Evolutionary conservation across 2,888 invertebrate genomes (phyloP).

Genomic region (Brenthis hecate): DNA sequence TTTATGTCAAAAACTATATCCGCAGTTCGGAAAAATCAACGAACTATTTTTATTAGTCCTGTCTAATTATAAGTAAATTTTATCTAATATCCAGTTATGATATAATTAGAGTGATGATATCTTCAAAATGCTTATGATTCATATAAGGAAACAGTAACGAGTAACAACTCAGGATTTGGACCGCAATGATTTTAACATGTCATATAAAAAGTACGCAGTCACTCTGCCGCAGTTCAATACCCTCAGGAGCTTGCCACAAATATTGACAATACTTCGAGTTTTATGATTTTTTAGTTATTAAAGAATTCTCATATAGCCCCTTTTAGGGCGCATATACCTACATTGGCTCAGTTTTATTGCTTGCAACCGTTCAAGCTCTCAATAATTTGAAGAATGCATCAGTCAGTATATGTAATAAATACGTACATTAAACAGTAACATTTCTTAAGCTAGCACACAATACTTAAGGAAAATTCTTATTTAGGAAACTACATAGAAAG

Average conservation of each 20-base stretch:
- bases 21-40: no score
- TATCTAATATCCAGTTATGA: no score
- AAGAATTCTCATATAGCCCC: constrained; percentile 6
- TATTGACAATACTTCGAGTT: constrained; percentile 61
- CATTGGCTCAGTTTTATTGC: constrained; percentile 16
- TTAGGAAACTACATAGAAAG: no score
- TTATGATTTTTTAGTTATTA: constrained; percentile 50
- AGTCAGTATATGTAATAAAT: no score
- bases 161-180: constrained; percentile 10
- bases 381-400: background rate
- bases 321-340: constrained; percentile 5
- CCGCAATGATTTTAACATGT: constrained; percentile 28
- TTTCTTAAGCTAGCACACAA: no score
- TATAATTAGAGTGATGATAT: no score
- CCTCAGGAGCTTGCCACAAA: constrained; percentile 50
- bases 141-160: constrained; percentile 38
- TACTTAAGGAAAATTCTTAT: no score
- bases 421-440: no score
- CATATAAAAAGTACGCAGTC: constrained; percentile 27
- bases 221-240: constrained; percentile 56
- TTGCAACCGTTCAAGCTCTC: background rate
- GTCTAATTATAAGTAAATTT: no score
- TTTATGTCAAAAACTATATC: no score
- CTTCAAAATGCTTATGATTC: background rate
- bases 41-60: no score